phyloP scores from a whole-genome alignment of 2,113 vertebrate species.

The Zapus hudsonius region DNA sequence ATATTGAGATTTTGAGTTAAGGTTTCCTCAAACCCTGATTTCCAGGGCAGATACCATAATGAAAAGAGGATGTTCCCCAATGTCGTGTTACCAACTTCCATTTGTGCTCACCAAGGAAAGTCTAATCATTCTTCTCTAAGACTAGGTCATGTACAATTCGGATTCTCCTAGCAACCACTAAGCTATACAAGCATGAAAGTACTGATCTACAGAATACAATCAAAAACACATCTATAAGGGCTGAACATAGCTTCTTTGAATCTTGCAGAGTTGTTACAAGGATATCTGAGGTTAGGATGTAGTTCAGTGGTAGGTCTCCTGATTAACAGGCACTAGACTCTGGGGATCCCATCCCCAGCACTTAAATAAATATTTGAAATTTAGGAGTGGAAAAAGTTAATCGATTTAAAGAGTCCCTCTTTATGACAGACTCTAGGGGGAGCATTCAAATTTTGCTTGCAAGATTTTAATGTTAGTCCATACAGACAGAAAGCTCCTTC shows the following conservation, averaged over 20 bases:
- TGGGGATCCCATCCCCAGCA: neutral
- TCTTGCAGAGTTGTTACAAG: neutral
- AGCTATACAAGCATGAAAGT: neutral
- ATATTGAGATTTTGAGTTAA: slow-evolving; percentile 1
- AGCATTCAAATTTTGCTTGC: neutral
- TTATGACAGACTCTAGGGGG: neutral
- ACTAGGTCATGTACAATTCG: slow-evolving; percentile 69
- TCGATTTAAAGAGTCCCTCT: neutral
- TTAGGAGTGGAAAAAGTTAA: slow-evolving; percentile 11
- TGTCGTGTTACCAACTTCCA: slow-evolving; percentile 70
- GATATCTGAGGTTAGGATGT: neutral
- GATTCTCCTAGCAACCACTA: neutral
- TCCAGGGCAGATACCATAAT: slow-evolving; percentile 82
- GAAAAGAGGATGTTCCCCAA: slow-evolving; percentile 10
- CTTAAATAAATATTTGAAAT: neutral
- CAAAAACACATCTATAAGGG: neutral
- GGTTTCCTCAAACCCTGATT: slow-evolving; percentile 77
- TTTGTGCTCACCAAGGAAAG: neutral
- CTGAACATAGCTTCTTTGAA: neutral
- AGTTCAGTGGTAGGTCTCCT: too few species aligned
- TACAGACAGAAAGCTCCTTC: neutral
- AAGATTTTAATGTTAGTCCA: neutral
- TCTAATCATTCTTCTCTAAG: slow-evolving; percentile 82
- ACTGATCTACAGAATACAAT: neutral
- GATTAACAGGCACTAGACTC: neutral